Conservation (phyloP, 1,140 invertebrate genomes). For the Steinernema khuongi region DNA sequence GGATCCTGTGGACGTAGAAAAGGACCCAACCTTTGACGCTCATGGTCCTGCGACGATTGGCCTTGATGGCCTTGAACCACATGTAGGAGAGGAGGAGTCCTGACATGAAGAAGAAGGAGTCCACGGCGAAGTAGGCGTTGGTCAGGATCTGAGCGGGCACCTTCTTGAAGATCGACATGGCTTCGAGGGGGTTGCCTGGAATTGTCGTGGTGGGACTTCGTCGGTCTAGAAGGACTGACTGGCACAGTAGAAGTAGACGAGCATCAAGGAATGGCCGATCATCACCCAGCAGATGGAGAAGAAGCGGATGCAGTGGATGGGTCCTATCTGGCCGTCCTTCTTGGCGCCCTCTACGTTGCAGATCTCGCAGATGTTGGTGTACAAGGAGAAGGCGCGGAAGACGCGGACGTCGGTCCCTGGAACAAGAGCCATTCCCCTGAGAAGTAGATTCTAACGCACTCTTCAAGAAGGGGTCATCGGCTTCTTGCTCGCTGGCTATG, state of each 20-base stretch:
- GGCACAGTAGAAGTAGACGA: background rate
- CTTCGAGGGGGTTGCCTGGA: constrained; percentile 25
- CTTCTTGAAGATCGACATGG: constrained; percentile 21
- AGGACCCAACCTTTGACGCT: constrained; percentile 33
- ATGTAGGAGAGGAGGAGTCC: constrained; percentile 33
- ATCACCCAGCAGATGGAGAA: constrained; percentile 44
- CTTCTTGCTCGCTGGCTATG: background rate
- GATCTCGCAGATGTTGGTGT: constrained; percentile 34
- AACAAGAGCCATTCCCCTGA: constrained; percentile 5
- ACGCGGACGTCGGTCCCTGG: constrained; percentile 16
- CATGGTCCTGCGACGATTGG: constrained; percentile 27
- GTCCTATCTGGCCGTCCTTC: constrained; percentile 36
- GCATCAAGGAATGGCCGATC: constrained; percentile 22
- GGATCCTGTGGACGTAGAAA: constrained; percentile 42
- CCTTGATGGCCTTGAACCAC: constrained; percentile 37
- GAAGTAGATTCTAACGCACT: background rate
- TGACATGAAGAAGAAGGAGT: constrained; percentile 41
- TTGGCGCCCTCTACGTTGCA: constrained; percentile 23
- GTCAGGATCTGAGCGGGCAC: constrained; percentile 20
- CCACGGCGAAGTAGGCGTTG: constrained; percentile 40
- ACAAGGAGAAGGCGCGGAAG: constrained; percentile 27
- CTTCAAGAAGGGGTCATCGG: too few relatives aligned
- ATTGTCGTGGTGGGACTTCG: background rate
- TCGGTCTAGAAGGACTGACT: background rate
- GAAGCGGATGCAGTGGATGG: constrained; percentile 41